Evolutionary conservation across 1,140 invertebrate species (phyloP), one percentile per base, ranked within the genome.

Genomic region (Halictus rubicundus): DNA sequence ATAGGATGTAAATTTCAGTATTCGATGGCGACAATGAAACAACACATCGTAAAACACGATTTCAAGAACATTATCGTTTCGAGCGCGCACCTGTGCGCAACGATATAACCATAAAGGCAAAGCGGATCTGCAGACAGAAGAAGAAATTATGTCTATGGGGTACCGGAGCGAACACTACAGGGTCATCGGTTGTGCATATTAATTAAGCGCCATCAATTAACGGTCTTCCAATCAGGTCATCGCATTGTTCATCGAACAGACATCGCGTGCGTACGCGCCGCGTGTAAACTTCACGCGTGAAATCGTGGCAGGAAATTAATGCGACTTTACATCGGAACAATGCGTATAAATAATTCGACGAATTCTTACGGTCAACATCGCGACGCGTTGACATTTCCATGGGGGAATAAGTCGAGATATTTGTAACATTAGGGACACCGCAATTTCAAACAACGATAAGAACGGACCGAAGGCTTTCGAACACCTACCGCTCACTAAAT

Each of bases 181-280:
- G 63, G 37, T 23, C 42, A 14, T 60, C 2, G 54, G 14, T 60
- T 23, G n/a, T 57, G 73, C 59, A 65, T 84, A 82, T 84, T 82
- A 84, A 84, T 84, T 84, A 84, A 70, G 23, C 23, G 8, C 8
- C 79, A 42, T 82, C 82, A 78, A 82, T 84, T 84, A 82, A 84
- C 60, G 65, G 59, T 37, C 63, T 23, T 8, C 68, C 65, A 78
- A 84, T 84, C 69, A 23, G 74, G 70, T 74, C 82, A 61, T 5
- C 32, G 65, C 69, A 66, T 84, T 73, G 80, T 81, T 37, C 65
- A 25, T 1, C 16, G 64, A 81, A 59, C 77, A 46, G 57, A 23
- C 25, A 81, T 3, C 57, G 4, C 46, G n/a, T 57, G 5, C 25
- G 54, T 61, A 32, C 5, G 21, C 16, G 4, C 60, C 14, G 7